Percentiles rank a stretch among this genome's conserved stretches.
Conservation (phyloP, 2,888 invertebrate genomes). For the Corbicula japonica region DNA sequence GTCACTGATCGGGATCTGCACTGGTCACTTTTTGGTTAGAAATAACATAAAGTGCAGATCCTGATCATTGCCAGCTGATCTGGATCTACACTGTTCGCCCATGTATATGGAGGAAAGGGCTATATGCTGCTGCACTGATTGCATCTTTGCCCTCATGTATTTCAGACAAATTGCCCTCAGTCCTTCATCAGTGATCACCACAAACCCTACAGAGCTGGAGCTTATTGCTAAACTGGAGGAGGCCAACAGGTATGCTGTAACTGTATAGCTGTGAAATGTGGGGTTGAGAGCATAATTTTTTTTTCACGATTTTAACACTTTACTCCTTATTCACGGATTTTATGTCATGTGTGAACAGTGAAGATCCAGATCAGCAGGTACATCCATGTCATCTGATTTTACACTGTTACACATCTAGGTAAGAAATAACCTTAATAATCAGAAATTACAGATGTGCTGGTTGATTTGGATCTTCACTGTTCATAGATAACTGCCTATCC, state of each 20-base stretch:
- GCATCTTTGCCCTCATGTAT: neutral
- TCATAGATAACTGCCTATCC: too few relatives aligned
- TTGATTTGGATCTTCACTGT: too few relatives aligned
- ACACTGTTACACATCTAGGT: too few relatives aligned
- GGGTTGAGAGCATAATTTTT: too few relatives aligned
- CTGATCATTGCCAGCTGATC: neutral
- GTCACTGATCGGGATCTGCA: neutral
- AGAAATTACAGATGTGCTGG: too few relatives aligned
- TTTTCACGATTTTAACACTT: too few relatives aligned
- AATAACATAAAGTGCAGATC: neutral
- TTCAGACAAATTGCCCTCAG: constrained; percentile 47
- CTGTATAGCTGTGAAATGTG: too few relatives aligned
- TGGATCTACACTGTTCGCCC: neutral
- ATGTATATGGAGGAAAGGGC: neutral
- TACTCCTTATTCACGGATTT: too few relatives aligned
- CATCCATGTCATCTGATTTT: too few relatives aligned
- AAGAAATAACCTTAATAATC: too few relatives aligned
- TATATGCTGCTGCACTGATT: neutral
- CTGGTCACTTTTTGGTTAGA: neutral
- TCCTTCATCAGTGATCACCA: constrained; percentile 39
- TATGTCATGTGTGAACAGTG: too few relatives aligned
- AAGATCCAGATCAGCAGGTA: too few relatives aligned
- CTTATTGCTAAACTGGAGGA: constrained; percentile 98
- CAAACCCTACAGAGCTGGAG: constrained; percentile 90
- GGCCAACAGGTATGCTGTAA: constrained; percentile 94